Evolutionary conservation across 2,888 invertebrate species (phyloP).

Genomic region (Tenthredo distinguenda): DNA sequence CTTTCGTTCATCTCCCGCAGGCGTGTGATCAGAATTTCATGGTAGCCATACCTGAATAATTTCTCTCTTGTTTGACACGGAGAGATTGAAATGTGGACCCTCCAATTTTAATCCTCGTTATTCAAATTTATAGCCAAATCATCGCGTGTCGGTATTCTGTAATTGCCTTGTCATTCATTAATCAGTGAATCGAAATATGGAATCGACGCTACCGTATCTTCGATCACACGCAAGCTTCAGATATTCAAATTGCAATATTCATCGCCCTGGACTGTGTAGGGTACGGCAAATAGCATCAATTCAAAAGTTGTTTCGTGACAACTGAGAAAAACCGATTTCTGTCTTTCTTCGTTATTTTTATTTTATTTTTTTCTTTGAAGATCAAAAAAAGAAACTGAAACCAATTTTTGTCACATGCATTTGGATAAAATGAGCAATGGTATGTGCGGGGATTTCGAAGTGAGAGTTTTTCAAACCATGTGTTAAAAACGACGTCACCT

Average conservation of each 20-base stretch:
- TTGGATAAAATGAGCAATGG: background rate
- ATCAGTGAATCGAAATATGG: slow-evolving; percentile 13
- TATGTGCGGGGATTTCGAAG: background rate
- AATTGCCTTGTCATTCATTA: background rate
- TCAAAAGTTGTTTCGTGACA: background rate
- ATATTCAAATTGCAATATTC: background rate
- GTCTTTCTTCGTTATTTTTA: background rate
- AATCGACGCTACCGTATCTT: background rate
- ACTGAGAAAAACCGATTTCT: background rate
- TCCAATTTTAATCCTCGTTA: background rate
- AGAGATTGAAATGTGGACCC: background rate
- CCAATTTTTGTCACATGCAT: background rate
- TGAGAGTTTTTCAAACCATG: background rate
- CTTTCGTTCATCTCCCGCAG: slow-evolving; percentile 23
- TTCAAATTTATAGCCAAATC: background rate
- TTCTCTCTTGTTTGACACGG: background rate
- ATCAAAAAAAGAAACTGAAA: background rate
- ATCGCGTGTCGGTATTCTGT: background rate
- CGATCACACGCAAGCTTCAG: background rate
- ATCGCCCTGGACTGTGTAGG: background rate
- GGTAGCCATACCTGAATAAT: background rate
- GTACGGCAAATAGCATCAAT: background rate
- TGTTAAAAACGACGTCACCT: background rate
- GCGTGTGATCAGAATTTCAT: slow-evolving; percentile 23
- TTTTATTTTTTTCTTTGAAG: background rate